Percentiles rank a stretch among this genome's conserved stretches.
Conservation (phyloP, 2,888 invertebrate species). For the Eubasilissa splendida region DNA sequence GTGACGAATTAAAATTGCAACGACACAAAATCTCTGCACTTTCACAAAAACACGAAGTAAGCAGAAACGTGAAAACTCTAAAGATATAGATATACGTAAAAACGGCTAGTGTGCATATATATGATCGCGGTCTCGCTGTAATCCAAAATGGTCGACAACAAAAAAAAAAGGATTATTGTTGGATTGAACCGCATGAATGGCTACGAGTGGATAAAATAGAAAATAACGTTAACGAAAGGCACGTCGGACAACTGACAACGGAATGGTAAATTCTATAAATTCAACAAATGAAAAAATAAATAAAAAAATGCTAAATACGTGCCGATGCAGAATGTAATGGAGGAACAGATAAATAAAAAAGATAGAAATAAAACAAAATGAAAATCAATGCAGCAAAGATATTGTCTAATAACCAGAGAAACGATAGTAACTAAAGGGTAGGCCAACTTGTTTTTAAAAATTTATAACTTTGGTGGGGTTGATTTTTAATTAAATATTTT, state of each 20-base stretch:
- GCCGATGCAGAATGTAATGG: conserved; percentile 4
- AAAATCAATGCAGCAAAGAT: conserved; percentile 10
- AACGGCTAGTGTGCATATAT: not conserved
- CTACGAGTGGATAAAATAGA: conserved; percentile 12
- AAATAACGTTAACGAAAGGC: conserved; percentile 18
- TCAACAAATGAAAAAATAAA: not conserved
- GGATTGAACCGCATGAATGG: conserved; percentile 18
- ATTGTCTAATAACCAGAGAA: not conserved
- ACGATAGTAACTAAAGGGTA: conserved; percentile 8
- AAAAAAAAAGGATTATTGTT: conserved; percentile 7
- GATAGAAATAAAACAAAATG: not conserved
- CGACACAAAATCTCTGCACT: not conserved
- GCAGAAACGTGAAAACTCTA: not conserved
- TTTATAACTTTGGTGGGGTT: too few species aligned
- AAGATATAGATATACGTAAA: not conserved
- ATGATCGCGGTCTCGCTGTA: not conserved
- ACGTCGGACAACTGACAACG: conserved; percentile 1
- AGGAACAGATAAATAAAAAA: not conserved
- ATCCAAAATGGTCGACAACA: conserved; percentile 4
- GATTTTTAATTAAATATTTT: too few species aligned
- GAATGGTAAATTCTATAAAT: conserved; percentile 3
- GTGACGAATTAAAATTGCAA: not conserved
- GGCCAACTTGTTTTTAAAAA: not conserved
- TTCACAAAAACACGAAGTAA: not conserved
- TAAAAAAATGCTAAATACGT: conserved; percentile 7